These are phyloP conservation scores for Platyrinchus mystaceus DNA, from an alignment of 2,797 vertebrate species.

Conservation along the genomic window DNA sequence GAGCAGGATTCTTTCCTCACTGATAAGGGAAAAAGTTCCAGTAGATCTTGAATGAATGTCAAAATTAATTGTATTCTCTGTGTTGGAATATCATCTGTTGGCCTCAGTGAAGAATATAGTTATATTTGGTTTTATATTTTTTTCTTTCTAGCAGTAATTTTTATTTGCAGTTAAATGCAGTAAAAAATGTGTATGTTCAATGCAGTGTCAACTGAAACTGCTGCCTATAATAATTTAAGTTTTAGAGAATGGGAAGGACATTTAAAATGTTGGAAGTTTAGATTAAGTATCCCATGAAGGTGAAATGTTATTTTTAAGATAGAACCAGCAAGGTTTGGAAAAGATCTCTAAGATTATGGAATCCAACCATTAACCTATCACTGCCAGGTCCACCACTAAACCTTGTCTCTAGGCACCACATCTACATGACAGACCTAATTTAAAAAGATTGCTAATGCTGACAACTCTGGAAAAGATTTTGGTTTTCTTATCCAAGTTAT, in stretches of 20 bases:
- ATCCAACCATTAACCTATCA: neutral
- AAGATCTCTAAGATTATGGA: neutral
- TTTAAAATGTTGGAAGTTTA: neutral
- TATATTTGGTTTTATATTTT: neutral
- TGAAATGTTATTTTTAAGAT: neutral
- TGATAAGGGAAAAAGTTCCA: neutral
- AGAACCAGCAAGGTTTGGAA: neutral
- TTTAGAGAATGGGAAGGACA: neutral
- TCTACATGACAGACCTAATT: neutral
- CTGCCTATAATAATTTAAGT: neutral
- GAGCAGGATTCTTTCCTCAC: neutral
- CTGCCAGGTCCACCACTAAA: neutral
- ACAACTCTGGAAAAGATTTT: neutral
- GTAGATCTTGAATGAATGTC: neutral
- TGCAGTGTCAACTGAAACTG: neutral
- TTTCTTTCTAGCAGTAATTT: neutral
- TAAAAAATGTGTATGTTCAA: neutral
- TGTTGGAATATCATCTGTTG: neutral
- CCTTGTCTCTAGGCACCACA: neutral
- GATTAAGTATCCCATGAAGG: neutral
- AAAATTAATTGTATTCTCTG: neutral
- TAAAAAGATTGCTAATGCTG: neutral
- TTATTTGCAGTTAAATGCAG: neutral
- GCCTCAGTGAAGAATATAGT: neutral
- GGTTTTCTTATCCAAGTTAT: neutral